phyloP scores from a whole-genome alignment of 1,140 invertebrate species.

The Hesperophylax magnus region DNA sequence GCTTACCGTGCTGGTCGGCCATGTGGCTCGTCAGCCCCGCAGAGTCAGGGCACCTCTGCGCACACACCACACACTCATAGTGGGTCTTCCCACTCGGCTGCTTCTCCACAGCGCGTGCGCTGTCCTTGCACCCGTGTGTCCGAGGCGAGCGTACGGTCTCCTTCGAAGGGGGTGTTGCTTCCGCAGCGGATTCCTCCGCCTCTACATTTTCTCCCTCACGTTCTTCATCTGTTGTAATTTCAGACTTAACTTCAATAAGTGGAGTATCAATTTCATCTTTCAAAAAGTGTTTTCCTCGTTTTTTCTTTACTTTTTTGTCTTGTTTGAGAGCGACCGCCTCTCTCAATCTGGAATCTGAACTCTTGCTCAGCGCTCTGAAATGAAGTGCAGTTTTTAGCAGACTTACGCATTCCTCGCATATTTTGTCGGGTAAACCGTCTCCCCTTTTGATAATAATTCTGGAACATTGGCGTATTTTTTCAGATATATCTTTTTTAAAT shows the following conservation, averaged over 20 bases:
- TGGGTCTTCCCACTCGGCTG: background rate
- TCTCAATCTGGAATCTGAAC: background rate
- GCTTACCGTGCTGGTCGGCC: background rate
- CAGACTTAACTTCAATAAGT: background rate
- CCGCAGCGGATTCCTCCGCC: background rate
- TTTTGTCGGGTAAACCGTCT: conserved; percentile 4
- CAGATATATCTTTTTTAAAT: background rate
- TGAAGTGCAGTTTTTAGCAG: background rate
- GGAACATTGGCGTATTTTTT: background rate
- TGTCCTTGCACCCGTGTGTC: background rate
- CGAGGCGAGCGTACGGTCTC: background rate
- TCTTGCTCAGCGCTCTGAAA: background rate
- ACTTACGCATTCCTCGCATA: background rate
- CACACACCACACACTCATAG: background rate
- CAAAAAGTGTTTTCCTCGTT: background rate
- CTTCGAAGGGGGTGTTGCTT: background rate
- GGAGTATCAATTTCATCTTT: background rate
- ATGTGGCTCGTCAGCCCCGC: background rate
- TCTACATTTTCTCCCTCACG: background rate
- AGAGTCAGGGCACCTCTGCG: background rate
- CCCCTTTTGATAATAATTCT: background rate
- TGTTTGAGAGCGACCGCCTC: background rate
- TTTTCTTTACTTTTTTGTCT: background rate
- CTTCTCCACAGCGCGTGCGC: background rate
- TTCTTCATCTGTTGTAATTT: background rate